Conservation (phyloP, 1,140 invertebrate genomes). For the Drosophila sulfurigaster region DNA sequence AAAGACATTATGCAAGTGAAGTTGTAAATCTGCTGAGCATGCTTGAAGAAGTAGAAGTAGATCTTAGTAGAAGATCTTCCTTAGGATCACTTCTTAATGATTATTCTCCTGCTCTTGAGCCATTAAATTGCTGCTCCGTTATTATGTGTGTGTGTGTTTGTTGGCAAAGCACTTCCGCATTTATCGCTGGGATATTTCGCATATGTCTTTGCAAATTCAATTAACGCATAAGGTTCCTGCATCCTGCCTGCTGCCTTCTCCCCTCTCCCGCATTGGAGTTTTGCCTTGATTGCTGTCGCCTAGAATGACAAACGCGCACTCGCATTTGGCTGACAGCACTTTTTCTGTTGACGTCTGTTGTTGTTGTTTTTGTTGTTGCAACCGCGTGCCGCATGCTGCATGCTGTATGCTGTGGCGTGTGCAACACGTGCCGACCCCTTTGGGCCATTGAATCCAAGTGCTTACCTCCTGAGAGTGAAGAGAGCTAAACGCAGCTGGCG, state of each 20-base stretch:
- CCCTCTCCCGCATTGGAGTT: too few species aligned
- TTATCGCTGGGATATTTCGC: constrained; percentile 27
- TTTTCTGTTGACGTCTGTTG: constrained; percentile 5
- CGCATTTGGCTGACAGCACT: constrained; percentile 42
- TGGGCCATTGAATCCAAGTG: constrained; percentile 26
- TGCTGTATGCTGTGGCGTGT: constrained; percentile 7
- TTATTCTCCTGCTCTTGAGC: background rate
- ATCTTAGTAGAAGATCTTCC: too few species aligned
- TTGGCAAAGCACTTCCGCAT: background rate
- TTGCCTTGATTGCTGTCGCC: constrained; percentile 44
- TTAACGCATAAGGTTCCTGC: constrained; percentile 34
- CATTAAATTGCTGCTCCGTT: constrained; percentile 4
- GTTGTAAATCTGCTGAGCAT: background rate
- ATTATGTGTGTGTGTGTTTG: background rate
- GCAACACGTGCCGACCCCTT: constrained; percentile 51
- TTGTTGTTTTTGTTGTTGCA: background rate
- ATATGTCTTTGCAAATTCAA: constrained; percentile 41
- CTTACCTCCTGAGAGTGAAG: constrained; percentile 16
- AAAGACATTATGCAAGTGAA: background rate
- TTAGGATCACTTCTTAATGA: background rate
- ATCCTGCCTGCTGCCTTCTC: background rate
- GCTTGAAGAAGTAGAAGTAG: background rate
- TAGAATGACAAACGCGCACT: constrained; percentile 52
- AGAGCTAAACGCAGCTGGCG: constrained; percentile 25
- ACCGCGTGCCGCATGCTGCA: constrained; percentile 21